Percentiles rank a stretch among this genome's conserved stretches.
Conservation (phyloP, 2,888 invertebrate species). For the Gasteruption jaculator region DNA sequence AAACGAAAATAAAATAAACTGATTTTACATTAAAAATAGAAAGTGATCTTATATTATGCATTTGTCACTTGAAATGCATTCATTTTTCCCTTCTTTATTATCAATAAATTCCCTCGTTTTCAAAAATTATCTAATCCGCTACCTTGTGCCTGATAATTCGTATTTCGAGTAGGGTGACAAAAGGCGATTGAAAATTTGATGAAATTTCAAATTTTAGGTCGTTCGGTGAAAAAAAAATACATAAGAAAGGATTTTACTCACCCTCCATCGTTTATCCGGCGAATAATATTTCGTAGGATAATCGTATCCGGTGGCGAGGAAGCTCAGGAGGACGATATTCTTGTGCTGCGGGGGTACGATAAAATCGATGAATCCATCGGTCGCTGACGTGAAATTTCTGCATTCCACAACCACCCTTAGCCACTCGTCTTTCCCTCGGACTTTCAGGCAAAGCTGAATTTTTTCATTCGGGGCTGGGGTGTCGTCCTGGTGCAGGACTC, state of each 20-base stretch:
- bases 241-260: constrained; percentile 20
- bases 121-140: too few species aligned
- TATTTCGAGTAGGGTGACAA: too few species aligned
- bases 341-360: constrained; percentile 47
- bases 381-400: constrained; percentile 45
- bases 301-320: constrained; percentile 45
- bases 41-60: too few species aligned
- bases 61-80: too few species aligned
- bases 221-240: neutral
- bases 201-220: too few species aligned
- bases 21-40: too few species aligned
- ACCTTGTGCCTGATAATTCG: too few species aligned
- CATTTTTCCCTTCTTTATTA: too few species aligned
- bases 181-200: too few species aligned
- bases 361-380: constrained; percentile 46
- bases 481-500: constrained; percentile 44
- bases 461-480: constrained; percentile 44
- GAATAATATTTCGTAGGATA: constrained; percentile 49
- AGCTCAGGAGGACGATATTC: constrained; percentile 40
- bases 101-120: too few species aligned
- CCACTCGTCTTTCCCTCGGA: constrained; percentile 44
- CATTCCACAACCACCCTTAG: constrained; percentile 44
- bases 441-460: constrained; percentile 45
- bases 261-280: constrained; percentile 48
- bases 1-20: too few species aligned